Conservation (phyloP, 1,140 invertebrate species). For the Drosophila erecta region DNA sequence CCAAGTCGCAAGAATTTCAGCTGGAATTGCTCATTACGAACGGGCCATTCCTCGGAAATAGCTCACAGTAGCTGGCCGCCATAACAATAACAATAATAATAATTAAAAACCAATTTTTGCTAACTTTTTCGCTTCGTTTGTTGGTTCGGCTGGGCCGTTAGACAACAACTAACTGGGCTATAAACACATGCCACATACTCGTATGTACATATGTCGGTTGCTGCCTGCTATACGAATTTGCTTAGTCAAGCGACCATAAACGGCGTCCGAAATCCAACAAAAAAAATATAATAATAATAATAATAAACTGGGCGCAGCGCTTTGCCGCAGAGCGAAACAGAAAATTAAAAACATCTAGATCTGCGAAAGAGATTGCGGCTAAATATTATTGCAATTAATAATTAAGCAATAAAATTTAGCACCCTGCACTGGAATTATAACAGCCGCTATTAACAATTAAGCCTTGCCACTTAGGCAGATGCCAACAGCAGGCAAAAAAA, state of each 20-base stretch:
- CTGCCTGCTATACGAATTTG: slow-evolving; percentile 59
- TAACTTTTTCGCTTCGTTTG: slow-evolving; percentile 33
- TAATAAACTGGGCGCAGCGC: slow-evolving; percentile 67
- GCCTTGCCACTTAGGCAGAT: slow-evolving; percentile 72
- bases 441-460: slow-evolving; percentile 73
- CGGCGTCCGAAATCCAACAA: slow-evolving; percentile 29
- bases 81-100: slow-evolving; percentile 67
- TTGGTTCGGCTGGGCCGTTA: slow-evolving; percentile 29
- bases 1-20: slow-evolving; percentile 65
- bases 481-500: slow-evolving; percentile 33
- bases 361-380: slow-evolving; percentile 40
- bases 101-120: slow-evolving; percentile 80
- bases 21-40: slow-evolving; percentile 74
- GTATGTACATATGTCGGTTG: slow-evolving; percentile 3
- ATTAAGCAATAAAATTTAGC: slow-evolving; percentile 72
- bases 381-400: slow-evolving; percentile 75
- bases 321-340: slow-evolving; percentile 41
- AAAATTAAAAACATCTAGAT: slow-evolving; percentile 45
- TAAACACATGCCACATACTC: slow-evolving; percentile 51
- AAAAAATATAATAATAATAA: slow-evolving; percentile 36
- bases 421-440: slow-evolving; percentile 53
- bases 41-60: slow-evolving; percentile 66
- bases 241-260: slow-evolving; percentile 78
- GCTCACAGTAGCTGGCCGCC: slow-evolving; percentile 37
- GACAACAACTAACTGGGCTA: slow-evolving; percentile 57